Base-by-base conservation (phyloP, 2,113 vertebrate species). In the Engraulis encrasicolus region DNA sequence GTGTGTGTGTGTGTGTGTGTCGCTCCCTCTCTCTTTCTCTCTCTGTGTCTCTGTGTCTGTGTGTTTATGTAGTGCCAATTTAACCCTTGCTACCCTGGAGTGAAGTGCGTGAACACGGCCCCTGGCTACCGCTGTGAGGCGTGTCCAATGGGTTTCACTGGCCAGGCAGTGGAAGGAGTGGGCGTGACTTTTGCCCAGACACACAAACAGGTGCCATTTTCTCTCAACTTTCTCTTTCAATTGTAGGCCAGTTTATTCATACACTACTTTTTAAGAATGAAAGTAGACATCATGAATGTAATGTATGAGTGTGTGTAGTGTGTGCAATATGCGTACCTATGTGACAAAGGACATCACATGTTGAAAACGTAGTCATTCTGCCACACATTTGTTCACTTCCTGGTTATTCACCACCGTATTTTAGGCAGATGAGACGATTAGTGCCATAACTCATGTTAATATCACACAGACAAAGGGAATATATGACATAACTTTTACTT, bases 11-110 rank as follows among this genome's bases (percentile, higher is more conserved):
- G n/a, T 66, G n/a, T 66, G n/a, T 58, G 2, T 58, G 58, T 61
- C n/a, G n/a, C n/a, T n/a, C n/a, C n/a, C n/a, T n/a, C n/a, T n/a
- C n/a, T n/a, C n/a, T n/a, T n/a, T n/a, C n/a, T n/a, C n/a, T n/a
- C n/a, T n/a, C n/a, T 61, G 58, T n/a, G 0, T 66, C 7, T 58
- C 49, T 79, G 49, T 78, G 74, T 81, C 77, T 81, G 23, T 86
- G 78, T 81, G 34, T 82, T 34, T 90, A 78, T 82, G 31, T 85
- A 99, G 98, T 99, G 98, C 86, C 97, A 93, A 90, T 97, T 97
- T 88, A 97, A 92, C 90, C 98, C 98, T 71, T 99, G 98, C 91
- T 99, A 96, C 89, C 97, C 96, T 0, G 98, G 98, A 19, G 98
- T 99, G 81, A 96, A 94, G 87, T 99, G 98, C 4, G 92, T 99